Evolutionary conservation across 1,140 invertebrate genomes (phyloP).

Genomic region (Helicoverpa armigera): DNA sequence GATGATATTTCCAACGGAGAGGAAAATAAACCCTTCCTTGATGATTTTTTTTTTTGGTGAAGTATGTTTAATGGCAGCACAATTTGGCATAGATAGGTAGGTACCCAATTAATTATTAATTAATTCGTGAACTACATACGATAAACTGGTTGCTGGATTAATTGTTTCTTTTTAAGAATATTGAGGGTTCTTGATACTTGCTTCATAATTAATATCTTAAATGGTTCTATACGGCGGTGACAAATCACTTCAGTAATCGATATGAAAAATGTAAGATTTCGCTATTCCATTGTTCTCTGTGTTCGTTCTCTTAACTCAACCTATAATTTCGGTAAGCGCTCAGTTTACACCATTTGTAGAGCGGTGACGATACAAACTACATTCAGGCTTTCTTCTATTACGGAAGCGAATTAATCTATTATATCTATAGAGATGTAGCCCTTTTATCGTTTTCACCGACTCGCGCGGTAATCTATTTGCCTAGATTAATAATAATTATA

Average conservation of each 20-base stretch:
- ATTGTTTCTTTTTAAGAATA: too few relatives aligned
- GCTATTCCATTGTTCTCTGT: slow-evolving; percentile 65
- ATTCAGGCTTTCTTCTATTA: slow-evolving; percentile 71
- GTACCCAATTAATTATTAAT: too few relatives aligned
- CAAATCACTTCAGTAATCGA: too few relatives aligned
- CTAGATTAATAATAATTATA: slow-evolving; percentile 44
- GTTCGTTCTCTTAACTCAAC: slow-evolving; percentile 66
- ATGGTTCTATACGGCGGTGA: too few relatives aligned
- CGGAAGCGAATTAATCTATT: slow-evolving; percentile 60
- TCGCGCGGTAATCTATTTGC: slow-evolving; percentile 74
- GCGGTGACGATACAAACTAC: slow-evolving; percentile 73
- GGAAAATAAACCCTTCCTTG: neutral
- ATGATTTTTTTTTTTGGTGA: too few relatives aligned
- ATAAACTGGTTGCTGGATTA: too few relatives aligned
- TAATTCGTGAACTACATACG: too few relatives aligned
- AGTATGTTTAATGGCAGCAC: too few relatives aligned
- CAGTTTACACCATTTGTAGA: slow-evolving; percentile 76
- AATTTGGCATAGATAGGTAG: too few relatives aligned
- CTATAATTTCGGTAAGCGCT: slow-evolving; percentile 83
- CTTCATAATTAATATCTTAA: neutral
- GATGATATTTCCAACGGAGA: neutral
- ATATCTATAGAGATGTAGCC: slow-evolving; percentile 82
- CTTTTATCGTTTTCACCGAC: slow-evolving; percentile 71
- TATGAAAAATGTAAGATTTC: neutral
- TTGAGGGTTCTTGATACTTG: too few relatives aligned